Conservation (phyloP, 2,113 vertebrate genomes). For the Macroglossus sobrinus region DNA sequence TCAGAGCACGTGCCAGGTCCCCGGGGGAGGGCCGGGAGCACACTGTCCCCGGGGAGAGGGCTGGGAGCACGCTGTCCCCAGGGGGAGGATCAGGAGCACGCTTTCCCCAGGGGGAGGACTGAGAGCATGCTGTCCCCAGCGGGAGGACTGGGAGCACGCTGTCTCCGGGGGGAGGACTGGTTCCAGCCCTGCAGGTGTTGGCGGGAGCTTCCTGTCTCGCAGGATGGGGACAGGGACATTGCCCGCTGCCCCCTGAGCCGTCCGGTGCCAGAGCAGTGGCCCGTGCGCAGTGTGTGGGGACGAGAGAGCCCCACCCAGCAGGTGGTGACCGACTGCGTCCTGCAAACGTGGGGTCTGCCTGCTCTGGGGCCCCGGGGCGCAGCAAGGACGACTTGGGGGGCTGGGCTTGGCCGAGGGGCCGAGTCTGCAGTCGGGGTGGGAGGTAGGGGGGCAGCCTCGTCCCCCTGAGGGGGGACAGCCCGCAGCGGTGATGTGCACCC, state of each 20-base stretch:
- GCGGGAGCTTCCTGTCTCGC: not conserved
- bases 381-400: not conserved
- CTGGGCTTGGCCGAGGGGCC: too few relatives aligned
- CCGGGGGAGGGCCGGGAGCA: too few relatives aligned
- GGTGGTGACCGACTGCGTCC: accelerated
- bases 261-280: accelerated
- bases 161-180: too few relatives aligned
- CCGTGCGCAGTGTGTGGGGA: accelerated
- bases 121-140: too few relatives aligned
- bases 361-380: accelerated
- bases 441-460: not conserved
- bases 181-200: accelerated
- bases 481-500: accelerated
- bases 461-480: not conserved
- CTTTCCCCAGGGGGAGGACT: too few relatives aligned
- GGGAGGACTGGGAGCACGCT: too few relatives aligned
- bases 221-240: accelerated
- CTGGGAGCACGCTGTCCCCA: too few relatives aligned
- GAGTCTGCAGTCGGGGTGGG: too few relatives aligned
- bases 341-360: too few relatives aligned
- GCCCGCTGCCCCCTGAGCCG: accelerated
- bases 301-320: accelerated
- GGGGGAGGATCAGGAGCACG: too few relatives aligned
- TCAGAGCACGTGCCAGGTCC: too few relatives aligned
- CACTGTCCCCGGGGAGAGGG: too few relatives aligned